Evolutionary conservation across 1,140 invertebrate species (phyloP), one percentile per base, ranked within the genome.

Genomic region (Euwallacea similis): DNA sequence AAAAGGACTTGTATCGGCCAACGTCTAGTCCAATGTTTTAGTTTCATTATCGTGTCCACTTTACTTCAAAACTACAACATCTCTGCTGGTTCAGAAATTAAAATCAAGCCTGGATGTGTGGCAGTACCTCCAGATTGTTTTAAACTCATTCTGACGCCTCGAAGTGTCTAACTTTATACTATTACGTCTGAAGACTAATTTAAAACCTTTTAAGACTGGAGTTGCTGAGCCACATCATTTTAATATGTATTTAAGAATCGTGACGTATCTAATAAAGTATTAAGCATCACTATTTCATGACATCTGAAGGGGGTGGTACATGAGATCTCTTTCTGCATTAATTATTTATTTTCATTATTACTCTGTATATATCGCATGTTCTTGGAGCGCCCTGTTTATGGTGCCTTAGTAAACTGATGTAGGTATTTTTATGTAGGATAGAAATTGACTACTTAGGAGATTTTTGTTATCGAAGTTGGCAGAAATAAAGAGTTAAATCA

Each of bases 1-100:
- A 90, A 93, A 72, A 84, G 95, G 9, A 93, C 93, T 0, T 97
- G 95, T 79, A 90, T 97, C 74, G 95, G 95, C 0, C 93, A 95
- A 81, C 91, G 91, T 65, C 82, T 97, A 54, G 91, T 94, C 0
- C 88, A 89, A 21, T 88, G 90, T 43, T 87, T 93, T 78, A 87
- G 87, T 64, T 93, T 94, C 80, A 83, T 91, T 0, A 86, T 89
- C 58, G 79, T 94, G 46, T 88, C 89, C 0, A 92, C 88, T 42
- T 82, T 96, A 8, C 77, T 95, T 42, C 90, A 93, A 73, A 85
- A 88, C 66, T 95, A 89, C 77, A 87, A 91, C 54, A 84, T 95
- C n/a, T 78, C 80, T 0, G 83, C 88, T 10, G 82, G 84, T 0
- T 84, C 85, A 0, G 80, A 84, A 50, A 78, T 91, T 8, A 85